Conservation (phyloP, 2,113 vertebrate genomes). For the Oncorhynchus clarkii region DNA sequence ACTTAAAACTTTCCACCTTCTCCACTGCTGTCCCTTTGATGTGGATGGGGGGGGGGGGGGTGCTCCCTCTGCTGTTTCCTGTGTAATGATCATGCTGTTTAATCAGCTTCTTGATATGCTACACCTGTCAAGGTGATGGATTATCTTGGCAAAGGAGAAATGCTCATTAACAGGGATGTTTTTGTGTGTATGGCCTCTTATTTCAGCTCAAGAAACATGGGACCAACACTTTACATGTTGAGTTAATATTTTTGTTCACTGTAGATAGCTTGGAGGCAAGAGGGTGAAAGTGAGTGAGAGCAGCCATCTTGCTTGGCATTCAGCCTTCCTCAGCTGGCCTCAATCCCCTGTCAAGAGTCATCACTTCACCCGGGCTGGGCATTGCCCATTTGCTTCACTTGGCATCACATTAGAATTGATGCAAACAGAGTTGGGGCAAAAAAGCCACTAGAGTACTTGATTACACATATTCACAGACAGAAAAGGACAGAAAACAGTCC, state of each 20-base stretch:
- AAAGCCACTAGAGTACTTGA: neutral
- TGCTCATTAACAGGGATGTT: neutral
- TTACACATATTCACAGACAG: neutral
- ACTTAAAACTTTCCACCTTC: no score
- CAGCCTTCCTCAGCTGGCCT: slow-evolving; percentile 33
- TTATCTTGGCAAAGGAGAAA: neutral
- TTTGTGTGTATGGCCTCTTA: no score
- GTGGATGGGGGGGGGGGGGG: no score
- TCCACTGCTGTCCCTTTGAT: no score
- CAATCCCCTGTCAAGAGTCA: slow-evolving; percentile 54
- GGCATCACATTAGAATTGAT: slow-evolving; percentile 33
- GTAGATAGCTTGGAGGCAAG: neutral
- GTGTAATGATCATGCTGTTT: no score
- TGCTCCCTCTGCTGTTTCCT: no score
- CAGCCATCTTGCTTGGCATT: slow-evolving; percentile 30
- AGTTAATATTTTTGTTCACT: no score
- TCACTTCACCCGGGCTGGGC: slow-evolving; percentile 48
- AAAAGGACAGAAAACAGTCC: neutral
- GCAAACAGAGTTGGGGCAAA: slow-evolving; percentile 18
- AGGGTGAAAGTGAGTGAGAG: slow-evolving; percentile 40
- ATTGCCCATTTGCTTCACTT: slow-evolving; percentile 38
- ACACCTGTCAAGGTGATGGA: no score
- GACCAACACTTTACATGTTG: no score
- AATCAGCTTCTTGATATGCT: no score
- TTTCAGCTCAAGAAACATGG: no score